These are phyloP conservation scores for Papilio glaucus DNA, from an alignment of 1,140 invertebrate species.

Conservation along the genomic window DNA sequence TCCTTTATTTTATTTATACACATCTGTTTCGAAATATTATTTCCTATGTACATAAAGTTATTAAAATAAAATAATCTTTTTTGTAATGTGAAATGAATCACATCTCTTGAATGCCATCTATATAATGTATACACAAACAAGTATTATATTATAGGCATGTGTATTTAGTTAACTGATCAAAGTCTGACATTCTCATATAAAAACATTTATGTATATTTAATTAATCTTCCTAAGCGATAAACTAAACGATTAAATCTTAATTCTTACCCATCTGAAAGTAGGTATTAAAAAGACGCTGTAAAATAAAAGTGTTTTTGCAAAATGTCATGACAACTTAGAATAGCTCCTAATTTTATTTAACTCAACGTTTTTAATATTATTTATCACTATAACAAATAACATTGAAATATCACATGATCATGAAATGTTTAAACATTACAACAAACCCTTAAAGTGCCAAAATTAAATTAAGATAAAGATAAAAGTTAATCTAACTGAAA, in stretches of 20 bases:
- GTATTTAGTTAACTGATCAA: constrained; percentile 10
- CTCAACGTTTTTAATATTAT: constrained; percentile 73
- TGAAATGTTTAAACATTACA: constrained; percentile 73
- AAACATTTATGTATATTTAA: background rate
- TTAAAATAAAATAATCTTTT: constrained; percentile 77
- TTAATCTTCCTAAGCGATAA: background rate
- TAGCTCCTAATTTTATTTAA: constrained; percentile 60
- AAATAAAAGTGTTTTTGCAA: background rate
- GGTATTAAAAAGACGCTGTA: background rate
- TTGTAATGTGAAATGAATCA: constrained; percentile 52
- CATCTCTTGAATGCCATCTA: constrained; percentile 50
- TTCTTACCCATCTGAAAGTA: background rate
- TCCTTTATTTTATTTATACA: constrained; percentile 77
- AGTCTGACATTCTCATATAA: background rate
- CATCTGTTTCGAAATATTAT: constrained; percentile 68
- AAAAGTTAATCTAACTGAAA: constrained; percentile 27
- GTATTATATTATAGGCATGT: constrained; percentile 41
- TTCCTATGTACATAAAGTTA: constrained; percentile 74
- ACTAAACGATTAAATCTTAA: background rate
- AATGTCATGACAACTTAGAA: constrained; percentile 74
- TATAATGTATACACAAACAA: constrained; percentile 49
- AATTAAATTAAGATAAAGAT: constrained; percentile 53
- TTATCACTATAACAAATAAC: constrained; percentile 80
- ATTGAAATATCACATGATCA: constrained; percentile 81
- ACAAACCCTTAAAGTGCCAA: constrained; percentile 67